These are phyloP conservation scores for Tenodera sinensis DNA, from an alignment of 2,888 invertebrate genomes.

Conservation along the genomic window DNA sequence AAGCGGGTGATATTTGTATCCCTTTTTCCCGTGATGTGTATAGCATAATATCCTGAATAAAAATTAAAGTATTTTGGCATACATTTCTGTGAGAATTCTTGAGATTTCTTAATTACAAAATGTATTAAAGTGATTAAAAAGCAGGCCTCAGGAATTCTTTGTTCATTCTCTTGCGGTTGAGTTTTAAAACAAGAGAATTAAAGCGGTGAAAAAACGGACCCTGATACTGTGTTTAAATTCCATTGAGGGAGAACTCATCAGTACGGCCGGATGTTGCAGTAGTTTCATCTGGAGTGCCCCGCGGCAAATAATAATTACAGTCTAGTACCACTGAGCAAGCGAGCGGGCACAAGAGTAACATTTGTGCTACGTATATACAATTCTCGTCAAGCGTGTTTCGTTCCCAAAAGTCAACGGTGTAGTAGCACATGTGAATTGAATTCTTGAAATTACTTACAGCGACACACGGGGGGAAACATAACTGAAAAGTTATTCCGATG, in stretches of 20 bases:
- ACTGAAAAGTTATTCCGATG: too few relatives aligned
- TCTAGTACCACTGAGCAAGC: background rate
- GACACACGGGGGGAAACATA: too few relatives aligned
- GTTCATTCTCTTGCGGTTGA: background rate
- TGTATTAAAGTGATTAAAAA: background rate
- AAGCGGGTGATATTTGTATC: too few relatives aligned
- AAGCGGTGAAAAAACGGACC: background rate
- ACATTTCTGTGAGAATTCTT: too few relatives aligned
- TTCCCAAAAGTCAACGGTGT: background rate
- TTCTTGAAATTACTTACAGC: too few relatives aligned
- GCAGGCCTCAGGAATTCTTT: background rate
- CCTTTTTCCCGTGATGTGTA: too few relatives aligned
- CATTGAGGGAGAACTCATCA: background rate
- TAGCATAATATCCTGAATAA: too few relatives aligned
- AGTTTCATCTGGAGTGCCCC: background rate
- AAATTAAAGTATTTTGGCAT: too few relatives aligned
- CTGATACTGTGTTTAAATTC: background rate
- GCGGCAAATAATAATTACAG: background rate
- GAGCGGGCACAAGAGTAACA: background rate
- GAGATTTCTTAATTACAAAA: too few relatives aligned
- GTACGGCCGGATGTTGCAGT: background rate
- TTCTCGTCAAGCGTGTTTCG: background rate
- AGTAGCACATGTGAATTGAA: too few relatives aligned
- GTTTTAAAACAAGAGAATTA: background rate
- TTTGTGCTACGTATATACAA: background rate